phyloP scores from a whole-genome alignment of 2,797 vertebrate species.

The Echiichthys vipera region DNA sequence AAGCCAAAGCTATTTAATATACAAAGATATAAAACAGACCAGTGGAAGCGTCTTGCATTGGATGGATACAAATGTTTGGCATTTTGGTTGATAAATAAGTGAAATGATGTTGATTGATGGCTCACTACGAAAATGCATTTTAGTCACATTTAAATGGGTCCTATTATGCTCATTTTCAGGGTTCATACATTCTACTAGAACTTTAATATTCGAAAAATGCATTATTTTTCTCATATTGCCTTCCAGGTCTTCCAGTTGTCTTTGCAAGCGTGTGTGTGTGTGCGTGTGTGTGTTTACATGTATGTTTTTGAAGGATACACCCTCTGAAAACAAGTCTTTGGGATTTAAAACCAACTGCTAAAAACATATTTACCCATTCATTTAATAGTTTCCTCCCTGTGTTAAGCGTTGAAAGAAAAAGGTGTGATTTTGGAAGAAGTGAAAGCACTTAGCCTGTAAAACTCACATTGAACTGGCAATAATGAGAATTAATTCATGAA shows the following conservation, averaged over 20 bases:
- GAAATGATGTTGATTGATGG: not conserved
- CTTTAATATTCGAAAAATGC: no score
- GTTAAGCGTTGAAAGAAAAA: not conserved
- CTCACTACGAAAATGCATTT: not conserved
- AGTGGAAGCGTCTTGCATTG: not conserved
- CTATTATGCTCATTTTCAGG: no score
- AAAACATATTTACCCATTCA: constrained; percentile 10
- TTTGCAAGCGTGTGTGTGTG: constrained; percentile 9
- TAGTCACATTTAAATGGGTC: not conserved
- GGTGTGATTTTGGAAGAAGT: constrained; percentile 8
- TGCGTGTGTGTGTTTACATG: constrained; percentile 29
- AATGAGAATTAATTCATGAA: constrained; percentile 50
- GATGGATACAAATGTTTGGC: not conserved
- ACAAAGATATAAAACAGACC: not conserved
- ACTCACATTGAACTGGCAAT: constrained; percentile 16
- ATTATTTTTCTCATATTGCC: no score
- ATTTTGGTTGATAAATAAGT: not conserved
- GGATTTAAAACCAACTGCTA: not conserved
- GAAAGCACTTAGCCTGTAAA: constrained; percentile 4
- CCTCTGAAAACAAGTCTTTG: constrained; percentile 14
- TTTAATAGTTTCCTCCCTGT: not conserved
- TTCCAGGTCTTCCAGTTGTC: no score
- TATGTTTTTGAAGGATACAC: not conserved
- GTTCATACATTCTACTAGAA: no score
- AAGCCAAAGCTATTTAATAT: not conserved